These are phyloP conservation scores for Mnemiopsis leidyi DNA, from an alignment of 37 sponge, comb jelly and placozoan genomes.

Conservation along the genomic window DNA sequence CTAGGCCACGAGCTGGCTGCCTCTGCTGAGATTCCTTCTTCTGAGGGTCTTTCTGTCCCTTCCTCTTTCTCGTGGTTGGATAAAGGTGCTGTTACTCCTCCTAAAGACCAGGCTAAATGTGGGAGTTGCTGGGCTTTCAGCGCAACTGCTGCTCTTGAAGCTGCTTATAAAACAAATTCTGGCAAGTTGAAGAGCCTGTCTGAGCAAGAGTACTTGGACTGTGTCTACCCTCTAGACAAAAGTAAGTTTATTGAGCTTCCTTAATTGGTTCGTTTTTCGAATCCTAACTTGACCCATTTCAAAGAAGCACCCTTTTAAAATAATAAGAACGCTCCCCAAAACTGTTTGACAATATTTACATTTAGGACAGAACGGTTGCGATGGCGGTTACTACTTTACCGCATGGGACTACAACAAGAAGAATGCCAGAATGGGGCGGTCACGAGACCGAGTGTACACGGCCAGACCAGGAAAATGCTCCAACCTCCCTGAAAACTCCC, in stretches of 20 bases:
- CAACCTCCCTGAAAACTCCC: not conserved
- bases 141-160: not conserved
- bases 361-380: not conserved
- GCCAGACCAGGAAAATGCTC: not conserved
- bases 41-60: not conserved
- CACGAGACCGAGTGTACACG: not conserved
- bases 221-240: not conserved
- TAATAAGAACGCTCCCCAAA: not conserved
- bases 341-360: no score
- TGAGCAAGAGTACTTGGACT: slow-evolving; percentile 25
- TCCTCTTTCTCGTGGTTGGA: slow-evolving; percentile 31
- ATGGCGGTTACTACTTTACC: not conserved
- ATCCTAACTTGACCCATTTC: no score
- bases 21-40: not conserved
- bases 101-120: slow-evolving; percentile 8
- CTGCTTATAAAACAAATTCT: not conserved
- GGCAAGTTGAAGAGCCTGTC: slow-evolving; percentile 7
- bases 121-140: not conserved
- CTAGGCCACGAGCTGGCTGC: not conserved
- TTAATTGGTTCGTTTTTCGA: not conserved
- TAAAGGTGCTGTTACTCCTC: not conserved
- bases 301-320: no score
- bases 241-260: not conserved
- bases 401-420: slow-evolving; percentile 36
- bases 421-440: not conserved